These are phyloP conservation scores for Corticium candelabrum DNA, from an alignment of 37 sponge, comb jelly and placozoan species.

Conservation along the genomic window DNA sequence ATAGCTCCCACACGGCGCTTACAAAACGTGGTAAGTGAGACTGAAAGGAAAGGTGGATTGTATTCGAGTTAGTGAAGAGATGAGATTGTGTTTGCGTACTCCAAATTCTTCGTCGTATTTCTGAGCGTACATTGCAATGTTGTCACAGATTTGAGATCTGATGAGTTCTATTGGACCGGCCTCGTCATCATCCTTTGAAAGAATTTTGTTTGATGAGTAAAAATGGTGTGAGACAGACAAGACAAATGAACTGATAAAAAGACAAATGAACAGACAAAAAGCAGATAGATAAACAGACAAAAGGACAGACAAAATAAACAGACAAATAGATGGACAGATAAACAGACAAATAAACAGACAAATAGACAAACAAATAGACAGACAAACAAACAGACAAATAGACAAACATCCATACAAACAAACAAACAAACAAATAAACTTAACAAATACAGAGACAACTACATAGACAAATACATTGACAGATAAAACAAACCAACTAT, in stretches of 20 bases:
- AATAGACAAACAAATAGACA: too few species aligned
- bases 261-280: neutral
- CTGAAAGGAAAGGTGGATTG: slow-evolving; percentile 5
- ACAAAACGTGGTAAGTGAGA: slow-evolving; percentile 78
- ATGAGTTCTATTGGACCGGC: slow-evolving; percentile 84
- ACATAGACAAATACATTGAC: neutral
- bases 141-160: slow-evolving; percentile 87
- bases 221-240: neutral
- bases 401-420: too few species aligned
- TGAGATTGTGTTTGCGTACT: neutral
- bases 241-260: neutral
- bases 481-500: neutral
- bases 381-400: too few species aligned
- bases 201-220: neutral
- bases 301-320: too few species aligned
- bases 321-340: too few species aligned
- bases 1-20: slow-evolving; percentile 73
- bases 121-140: slow-evolving; percentile 89
- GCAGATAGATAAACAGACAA: too few species aligned
- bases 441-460: too few species aligned
- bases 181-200: slow-evolving; percentile 37
- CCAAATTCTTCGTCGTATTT: slow-evolving; percentile 96
- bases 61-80: neutral
- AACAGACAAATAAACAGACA: too few species aligned
- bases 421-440: too few species aligned